Evolutionary conservation across 2,888 invertebrate species (phyloP).

Genomic region (Panzeria rudis): DNA sequence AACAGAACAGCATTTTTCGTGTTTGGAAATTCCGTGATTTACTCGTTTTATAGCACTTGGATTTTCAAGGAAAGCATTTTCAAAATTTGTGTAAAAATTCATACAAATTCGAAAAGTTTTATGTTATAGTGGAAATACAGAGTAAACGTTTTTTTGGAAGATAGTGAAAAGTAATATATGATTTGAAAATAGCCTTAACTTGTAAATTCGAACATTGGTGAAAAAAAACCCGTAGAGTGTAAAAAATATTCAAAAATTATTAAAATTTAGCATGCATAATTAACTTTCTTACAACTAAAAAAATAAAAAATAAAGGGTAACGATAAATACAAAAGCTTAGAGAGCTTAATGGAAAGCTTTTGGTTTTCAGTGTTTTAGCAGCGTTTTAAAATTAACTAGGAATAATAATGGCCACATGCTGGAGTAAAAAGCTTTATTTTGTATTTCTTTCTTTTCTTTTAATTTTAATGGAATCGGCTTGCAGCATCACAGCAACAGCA

Average conservation of each 20-base stretch:
- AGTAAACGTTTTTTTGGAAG: no score
- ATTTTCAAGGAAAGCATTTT: no score
- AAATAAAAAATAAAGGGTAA: constrained; percentile 23
- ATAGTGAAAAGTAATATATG: no score
- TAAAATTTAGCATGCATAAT: constrained; percentile 52
- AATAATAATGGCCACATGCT: constrained; percentile 54
- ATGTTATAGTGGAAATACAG: no score
- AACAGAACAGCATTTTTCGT: no score
- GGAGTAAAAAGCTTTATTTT: constrained; percentile 31
- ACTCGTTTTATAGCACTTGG: no score
- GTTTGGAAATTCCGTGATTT: no score
- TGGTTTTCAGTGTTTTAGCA: constrained; percentile 18
- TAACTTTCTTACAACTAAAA: constrained; percentile 14
- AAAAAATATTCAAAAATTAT: not conserved
- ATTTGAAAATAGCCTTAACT: not conserved
- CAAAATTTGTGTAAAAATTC: no score
- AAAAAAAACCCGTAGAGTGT: no score
- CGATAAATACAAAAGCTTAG: constrained; percentile 9
- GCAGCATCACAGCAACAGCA: constrained; percentile 74
- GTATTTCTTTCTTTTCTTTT: constrained; percentile 32
- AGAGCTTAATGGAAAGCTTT: constrained; percentile 39
- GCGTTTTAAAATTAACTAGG: constrained; percentile 27
- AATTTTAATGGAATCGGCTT: constrained; percentile 70
- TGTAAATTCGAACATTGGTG: not conserved
- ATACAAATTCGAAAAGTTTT: no score